phyloP scores from a whole-genome alignment of 2,888 invertebrate genomes.

The Calliphora vomitoria region DNA sequence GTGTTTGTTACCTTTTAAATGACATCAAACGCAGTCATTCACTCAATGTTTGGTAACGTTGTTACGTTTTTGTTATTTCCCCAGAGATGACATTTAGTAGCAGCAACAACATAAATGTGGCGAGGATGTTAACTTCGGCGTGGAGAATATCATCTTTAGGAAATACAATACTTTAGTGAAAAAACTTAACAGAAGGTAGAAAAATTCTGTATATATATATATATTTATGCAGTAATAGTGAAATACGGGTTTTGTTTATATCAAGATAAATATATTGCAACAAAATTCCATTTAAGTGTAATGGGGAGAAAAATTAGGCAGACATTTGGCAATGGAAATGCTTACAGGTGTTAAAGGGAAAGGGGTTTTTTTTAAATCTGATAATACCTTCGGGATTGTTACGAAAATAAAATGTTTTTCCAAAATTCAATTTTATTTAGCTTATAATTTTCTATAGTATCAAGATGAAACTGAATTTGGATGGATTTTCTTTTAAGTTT shows the following conservation, averaged over 20 bases:
- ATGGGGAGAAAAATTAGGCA: not conserved
- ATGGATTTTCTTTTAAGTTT: too few relatives aligned
- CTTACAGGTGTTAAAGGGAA: not conserved
- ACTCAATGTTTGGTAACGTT: slow-evolving; percentile 68
- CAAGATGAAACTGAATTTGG: too few relatives aligned
- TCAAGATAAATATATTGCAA: slow-evolving; percentile 41
- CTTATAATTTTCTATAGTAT: too few relatives aligned
- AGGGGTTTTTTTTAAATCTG: slow-evolving; percentile 1
- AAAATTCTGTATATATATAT: slow-evolving; percentile 10
- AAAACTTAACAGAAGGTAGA: not conserved
- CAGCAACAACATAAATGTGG: slow-evolving; percentile 34
- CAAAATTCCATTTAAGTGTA: slow-evolving; percentile 32
- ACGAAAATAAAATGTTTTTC: too few relatives aligned
- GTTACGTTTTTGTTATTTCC: slow-evolving; percentile 70
- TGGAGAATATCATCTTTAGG: slow-evolving; percentile 30
- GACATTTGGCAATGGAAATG: slow-evolving; percentile 7
- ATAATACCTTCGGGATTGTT: too few relatives aligned
- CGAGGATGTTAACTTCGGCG: slow-evolving; percentile 29
- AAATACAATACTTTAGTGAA: not conserved
- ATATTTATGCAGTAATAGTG: slow-evolving; percentile 34
- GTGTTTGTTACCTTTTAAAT: slow-evolving; percentile 53
- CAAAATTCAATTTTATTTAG: too few relatives aligned
- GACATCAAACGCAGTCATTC: slow-evolving; percentile 73
- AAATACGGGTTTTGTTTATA: slow-evolving; percentile 43
- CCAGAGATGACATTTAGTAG: slow-evolving; percentile 74